These are phyloP conservation scores for Drosophila chauvacae DNA, from an alignment of 1,140 invertebrate genomes.

Conservation along the genomic window DNA sequence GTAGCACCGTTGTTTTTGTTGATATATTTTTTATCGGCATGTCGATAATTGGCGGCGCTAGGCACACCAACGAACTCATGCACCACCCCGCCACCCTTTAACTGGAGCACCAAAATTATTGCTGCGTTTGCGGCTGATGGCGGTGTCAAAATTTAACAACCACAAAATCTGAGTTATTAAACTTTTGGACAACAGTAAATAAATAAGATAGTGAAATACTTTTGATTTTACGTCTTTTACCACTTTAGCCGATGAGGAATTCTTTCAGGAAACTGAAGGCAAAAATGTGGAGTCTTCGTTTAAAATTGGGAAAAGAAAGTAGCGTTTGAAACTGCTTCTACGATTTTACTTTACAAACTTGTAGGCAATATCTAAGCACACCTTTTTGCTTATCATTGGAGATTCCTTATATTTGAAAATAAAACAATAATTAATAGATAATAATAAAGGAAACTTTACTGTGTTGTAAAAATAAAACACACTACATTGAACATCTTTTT, in stretches of 20 bases:
- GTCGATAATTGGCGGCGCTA: conserved; percentile 72
- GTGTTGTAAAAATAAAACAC: not conserved
- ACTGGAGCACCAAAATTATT: conserved; percentile 27
- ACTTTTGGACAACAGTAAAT: conserved; percentile 56
- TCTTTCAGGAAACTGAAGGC: not conserved
- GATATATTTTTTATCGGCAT: conserved; percentile 50
- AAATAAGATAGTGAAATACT: conserved; percentile 34
- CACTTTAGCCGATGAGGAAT: not conserved
- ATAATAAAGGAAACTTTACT: not conserved
- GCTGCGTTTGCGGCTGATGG: conserved; percentile 65
- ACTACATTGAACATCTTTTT: not conserved
- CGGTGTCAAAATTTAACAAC: conserved; percentile 74
- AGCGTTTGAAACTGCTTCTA: too few species aligned
- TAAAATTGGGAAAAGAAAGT: too few species aligned
- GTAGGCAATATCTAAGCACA: too few species aligned
- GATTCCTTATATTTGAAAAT: not conserved
- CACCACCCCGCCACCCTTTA: not conserved
- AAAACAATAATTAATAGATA: not conserved
- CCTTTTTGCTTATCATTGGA: too few species aligned
- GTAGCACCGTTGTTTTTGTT: not conserved
- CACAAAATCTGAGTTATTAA: conserved; percentile 78
- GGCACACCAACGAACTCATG: not conserved
- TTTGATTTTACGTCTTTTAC: not conserved
- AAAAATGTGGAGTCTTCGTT: not conserved
- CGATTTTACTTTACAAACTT: too few species aligned